These are phyloP conservation scores for Bombus waltoni DNA, from an alignment of 1,140 invertebrate species.

Conservation along the genomic window DNA sequence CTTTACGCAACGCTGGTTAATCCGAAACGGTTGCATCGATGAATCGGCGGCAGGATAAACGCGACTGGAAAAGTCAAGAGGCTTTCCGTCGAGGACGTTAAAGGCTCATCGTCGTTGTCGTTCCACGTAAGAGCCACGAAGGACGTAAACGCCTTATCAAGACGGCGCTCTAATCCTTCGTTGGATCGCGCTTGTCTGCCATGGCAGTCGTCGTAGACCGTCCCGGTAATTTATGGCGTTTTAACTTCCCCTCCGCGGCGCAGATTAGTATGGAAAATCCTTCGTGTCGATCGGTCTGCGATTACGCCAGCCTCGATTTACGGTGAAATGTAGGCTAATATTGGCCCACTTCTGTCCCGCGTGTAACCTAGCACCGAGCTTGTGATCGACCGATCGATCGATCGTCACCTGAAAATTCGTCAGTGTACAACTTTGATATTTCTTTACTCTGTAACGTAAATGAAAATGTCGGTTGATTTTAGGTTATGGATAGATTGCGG, in stretches of 20 bases:
- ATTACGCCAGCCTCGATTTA: conserved; percentile 25
- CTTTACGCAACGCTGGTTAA: conserved; percentile 13
- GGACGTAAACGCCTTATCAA: conserved; percentile 48
- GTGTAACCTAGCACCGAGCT: rapidly evolving
- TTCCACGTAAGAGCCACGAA: not conserved
- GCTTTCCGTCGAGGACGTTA: conserved; percentile 24
- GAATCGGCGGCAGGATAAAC: not conserved
- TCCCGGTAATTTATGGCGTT: conserved; percentile 45
- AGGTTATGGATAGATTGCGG: no score
- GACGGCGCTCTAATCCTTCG: conserved; percentile 42
- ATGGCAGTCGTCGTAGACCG: conserved; percentile 8
- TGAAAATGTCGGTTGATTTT: no score
- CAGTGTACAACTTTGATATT: no score
- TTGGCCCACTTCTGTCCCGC: not conserved
- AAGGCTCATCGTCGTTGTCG: conserved; percentile 17
- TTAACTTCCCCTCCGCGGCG: conserved; percentile 32
- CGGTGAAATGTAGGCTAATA: not conserved
- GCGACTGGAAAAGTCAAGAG: not conserved
- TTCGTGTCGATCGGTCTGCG: conserved; percentile 31
- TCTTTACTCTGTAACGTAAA: no score
- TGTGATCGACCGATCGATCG: no score
- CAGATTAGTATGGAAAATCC: conserved; percentile 47
- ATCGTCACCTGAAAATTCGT: no score
- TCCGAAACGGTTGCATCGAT: not conserved
- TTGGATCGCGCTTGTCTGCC: conserved; percentile 10